These are phyloP conservation scores for Oxycera nigricornis DNA, from an alignment of 2,888 invertebrate genomes.

Conservation along the genomic window DNA sequence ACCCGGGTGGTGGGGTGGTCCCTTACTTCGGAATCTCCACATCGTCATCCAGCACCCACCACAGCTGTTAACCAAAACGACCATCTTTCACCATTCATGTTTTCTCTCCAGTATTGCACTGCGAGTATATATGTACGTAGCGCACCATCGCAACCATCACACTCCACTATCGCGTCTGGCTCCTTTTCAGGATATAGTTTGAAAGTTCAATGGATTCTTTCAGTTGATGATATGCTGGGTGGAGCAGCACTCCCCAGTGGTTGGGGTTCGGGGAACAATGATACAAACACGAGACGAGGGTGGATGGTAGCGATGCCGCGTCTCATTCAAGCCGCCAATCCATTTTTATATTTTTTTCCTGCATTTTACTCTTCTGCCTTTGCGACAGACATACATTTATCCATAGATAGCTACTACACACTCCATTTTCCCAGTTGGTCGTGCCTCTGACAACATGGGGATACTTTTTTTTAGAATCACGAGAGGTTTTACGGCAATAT, in stretches of 20 bases:
- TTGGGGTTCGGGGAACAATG: background rate
- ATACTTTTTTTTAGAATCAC: background rate
- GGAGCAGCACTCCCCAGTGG: background rate
- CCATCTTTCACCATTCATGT: constrained; percentile 33
- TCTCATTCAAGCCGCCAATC: background rate
- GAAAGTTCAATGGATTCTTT: constrained; percentile 34
- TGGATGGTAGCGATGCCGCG: background rate
- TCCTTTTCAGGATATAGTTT: constrained; percentile 31
- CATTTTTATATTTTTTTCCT: background rate
- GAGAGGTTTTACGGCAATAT: background rate
- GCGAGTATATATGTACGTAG: background rate
- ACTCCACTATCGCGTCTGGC: constrained; percentile 22
- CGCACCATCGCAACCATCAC: background rate
- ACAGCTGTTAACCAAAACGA: constrained; percentile 24
- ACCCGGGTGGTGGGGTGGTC: background rate
- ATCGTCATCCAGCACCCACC: background rate
- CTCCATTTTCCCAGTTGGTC: background rate
- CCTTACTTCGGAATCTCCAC: background rate
- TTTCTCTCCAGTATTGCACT: constrained; percentile 15
- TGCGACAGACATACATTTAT: background rate
- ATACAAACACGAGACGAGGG: background rate
- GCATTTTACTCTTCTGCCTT: background rate
- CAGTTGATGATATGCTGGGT: constrained; percentile 32
- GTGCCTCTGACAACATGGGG: background rate
- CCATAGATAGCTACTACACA: background rate